phyloP scores from a whole-genome alignment of 1,140 invertebrate species.

The Drosophila biarmipes region DNA sequence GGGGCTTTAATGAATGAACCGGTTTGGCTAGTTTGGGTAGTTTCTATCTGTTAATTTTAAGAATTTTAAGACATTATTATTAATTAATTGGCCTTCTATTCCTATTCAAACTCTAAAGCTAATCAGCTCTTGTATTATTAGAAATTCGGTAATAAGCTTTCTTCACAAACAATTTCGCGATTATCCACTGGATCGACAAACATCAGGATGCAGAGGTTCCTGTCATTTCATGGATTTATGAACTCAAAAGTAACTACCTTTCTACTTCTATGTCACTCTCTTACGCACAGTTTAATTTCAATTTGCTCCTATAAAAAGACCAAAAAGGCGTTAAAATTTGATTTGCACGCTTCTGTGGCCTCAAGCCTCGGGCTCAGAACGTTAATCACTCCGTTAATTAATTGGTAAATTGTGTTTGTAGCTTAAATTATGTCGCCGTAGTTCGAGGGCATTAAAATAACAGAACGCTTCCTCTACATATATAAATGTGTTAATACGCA shows the following conservation, averaged over 20 bases:
- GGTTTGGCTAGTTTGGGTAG: background rate
- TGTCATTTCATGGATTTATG: constrained; percentile 68
- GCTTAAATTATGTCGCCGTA: constrained; percentile 59
- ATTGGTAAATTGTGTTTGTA: constrained; percentile 67
- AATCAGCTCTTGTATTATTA: too few species aligned
- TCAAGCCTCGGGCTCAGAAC: constrained; percentile 25
- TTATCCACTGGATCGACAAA: constrained; percentile 25
- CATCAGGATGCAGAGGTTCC: constrained; percentile 35
- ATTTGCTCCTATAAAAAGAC: constrained; percentile 61
- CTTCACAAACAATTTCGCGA: constrained; percentile 33
- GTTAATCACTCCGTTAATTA: constrained; percentile 74
- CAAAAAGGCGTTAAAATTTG: constrained; percentile 70
- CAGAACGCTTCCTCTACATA: constrained; percentile 1
- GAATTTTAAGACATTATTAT: background rate
- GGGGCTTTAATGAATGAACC: constrained; percentile 36
- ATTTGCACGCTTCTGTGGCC: constrained; percentile 52
- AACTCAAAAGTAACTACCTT: constrained; percentile 53
- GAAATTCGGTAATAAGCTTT: constrained; percentile 3
- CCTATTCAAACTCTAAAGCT: too few species aligned
- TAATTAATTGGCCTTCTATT: too few species aligned
- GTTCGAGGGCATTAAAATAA: constrained; percentile 3
- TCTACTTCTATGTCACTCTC: constrained; percentile 6
- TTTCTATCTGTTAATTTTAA: background rate
- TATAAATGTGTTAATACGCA: constrained; percentile 58
- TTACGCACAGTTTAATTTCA: constrained; percentile 65